Evolutionary conservation across 2,888 invertebrate species (phyloP).

Genomic region (Campoplex nolae): DNA sequence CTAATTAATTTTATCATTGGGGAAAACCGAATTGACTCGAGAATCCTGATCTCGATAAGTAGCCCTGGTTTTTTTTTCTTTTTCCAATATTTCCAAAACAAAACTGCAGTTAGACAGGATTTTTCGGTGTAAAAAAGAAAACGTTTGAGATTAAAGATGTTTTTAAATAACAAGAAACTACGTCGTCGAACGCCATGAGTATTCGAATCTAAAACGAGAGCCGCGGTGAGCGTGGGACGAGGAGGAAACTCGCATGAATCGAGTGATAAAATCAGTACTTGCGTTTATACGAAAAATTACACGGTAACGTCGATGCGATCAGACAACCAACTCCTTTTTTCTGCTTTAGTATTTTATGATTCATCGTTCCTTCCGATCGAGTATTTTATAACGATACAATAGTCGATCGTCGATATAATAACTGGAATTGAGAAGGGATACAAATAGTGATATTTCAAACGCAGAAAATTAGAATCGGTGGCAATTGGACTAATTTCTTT

Average conservation of each 20-base stretch:
- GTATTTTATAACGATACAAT: background rate
- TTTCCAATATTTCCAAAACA: background rate
- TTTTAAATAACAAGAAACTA: slow-evolving; percentile 16
- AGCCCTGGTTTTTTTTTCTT: background rate
- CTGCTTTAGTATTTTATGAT: background rate
- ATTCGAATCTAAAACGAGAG: slow-evolving; percentile 12
- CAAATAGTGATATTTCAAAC: background rate
- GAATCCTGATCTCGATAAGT: no score
- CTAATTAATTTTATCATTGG: no score
- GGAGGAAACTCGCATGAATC: slow-evolving; percentile 57
- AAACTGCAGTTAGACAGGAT: background rate
- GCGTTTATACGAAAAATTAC: slow-evolving; percentile 23
- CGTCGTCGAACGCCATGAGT: slow-evolving; percentile 10
- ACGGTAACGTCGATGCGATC: background rate
- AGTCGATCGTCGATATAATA: background rate
- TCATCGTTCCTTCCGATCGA: background rate
- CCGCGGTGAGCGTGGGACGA: slow-evolving; percentile 48
- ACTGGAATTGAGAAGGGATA: background rate
- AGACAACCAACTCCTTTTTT: background rate
- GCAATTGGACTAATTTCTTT: background rate
- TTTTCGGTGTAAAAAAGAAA: background rate
- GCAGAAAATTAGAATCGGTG: background rate
- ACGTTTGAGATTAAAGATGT: background rate
- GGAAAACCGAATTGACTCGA: no score
- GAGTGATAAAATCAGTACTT: slow-evolving; percentile 58